phyloP scores from a whole-genome alignment of 2,113 vertebrate genomes.

The Dicerorhinus sumatrensis region DNA sequence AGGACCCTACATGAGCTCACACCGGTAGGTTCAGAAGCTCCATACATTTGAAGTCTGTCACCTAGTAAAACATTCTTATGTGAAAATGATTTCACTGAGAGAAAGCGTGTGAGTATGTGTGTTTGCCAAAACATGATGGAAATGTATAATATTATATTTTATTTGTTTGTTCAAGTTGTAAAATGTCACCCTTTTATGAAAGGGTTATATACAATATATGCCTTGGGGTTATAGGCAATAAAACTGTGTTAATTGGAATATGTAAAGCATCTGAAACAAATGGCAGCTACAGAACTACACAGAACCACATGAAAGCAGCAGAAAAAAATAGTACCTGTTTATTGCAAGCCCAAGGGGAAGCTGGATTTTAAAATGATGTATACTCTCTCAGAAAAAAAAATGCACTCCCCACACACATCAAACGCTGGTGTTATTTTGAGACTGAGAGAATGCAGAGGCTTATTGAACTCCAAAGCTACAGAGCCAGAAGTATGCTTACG shows the following conservation, averaged over 20 bases:
- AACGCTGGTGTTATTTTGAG: not conserved
- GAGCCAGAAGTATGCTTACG: not conserved
- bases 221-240: not conserved
- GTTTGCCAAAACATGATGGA: not conserved
- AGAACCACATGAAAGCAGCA: not conserved
- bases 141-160: not conserved
- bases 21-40: not conserved
- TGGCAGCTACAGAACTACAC: not conserved
- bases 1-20: not conserved
- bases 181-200: slow-evolving; percentile 21
- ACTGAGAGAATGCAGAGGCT: not conserved
- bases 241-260: slow-evolving; percentile 55
- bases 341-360: not conserved
- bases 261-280: slow-evolving; percentile 19
- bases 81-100: not conserved
- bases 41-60: not conserved
- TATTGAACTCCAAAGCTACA: not conserved
- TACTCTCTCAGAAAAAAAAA: not conserved
- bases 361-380: not conserved
- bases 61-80: not conserved
- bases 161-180: slow-evolving; percentile 1
- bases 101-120: not conserved
- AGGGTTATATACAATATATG: not conserved
- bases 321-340: not conserved
- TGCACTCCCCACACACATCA: not conserved